These are phyloP conservation scores for Subacronicta megacephala DNA, from an alignment of 2,888 invertebrate genomes.

Conservation along the genomic window DNA sequence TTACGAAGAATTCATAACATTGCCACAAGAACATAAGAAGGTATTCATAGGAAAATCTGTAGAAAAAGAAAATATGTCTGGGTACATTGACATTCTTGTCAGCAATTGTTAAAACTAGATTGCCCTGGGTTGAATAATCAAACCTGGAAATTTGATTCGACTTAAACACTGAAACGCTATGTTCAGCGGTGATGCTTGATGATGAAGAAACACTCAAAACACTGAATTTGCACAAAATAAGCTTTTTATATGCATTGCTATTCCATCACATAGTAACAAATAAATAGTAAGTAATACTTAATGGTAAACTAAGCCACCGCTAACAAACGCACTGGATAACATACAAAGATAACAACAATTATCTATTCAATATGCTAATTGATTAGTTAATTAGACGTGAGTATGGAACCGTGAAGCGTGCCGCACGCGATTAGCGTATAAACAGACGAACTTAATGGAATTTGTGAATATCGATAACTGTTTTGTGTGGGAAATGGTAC, in stretches of 20 bases:
- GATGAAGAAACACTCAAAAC: too few species aligned
- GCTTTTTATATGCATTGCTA: too few species aligned
- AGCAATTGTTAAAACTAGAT: not conserved
- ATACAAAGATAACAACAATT: constrained; percentile 54
- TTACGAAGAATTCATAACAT: too few species aligned
- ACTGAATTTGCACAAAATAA: too few species aligned
- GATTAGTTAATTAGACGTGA: constrained; percentile 60
- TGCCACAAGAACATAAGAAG: too few species aligned
- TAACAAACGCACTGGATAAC: constrained; percentile 39
- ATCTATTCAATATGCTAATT: constrained; percentile 66
- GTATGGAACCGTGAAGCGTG: constrained; percentile 44
- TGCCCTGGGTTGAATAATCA: too few species aligned
- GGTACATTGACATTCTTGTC: too few species aligned
- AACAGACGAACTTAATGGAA: constrained; percentile 22
- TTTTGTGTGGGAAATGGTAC: constrained; percentile 15
- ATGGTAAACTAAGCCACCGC: not conserved
- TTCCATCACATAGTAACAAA: not conserved
- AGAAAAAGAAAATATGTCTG: too few species aligned
- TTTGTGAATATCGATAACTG: constrained; percentile 37
- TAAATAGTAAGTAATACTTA: not conserved
- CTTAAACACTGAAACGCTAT: too few species aligned
- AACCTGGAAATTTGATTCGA: too few species aligned
- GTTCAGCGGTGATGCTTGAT: too few species aligned
- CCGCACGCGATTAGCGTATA: constrained; percentile 37
- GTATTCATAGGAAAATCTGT: too few species aligned